Percentiles rank a stretch among this genome's conserved stretches.
phyloP scores from a whole-genome alignment of 2,888 invertebrate species.

The Atethmia centrago region DNA sequence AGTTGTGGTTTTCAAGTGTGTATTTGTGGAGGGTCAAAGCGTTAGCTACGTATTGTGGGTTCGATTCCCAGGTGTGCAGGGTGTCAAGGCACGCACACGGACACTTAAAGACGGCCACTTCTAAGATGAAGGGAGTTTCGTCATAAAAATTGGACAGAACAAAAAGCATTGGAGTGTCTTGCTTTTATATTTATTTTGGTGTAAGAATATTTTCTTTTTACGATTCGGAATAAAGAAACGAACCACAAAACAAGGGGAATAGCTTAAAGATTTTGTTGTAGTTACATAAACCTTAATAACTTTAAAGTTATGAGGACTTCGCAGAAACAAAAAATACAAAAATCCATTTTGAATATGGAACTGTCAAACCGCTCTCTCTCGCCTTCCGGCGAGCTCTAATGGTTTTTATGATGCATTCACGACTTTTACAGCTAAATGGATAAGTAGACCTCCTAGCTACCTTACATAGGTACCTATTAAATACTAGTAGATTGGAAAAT shows the following conservation, averaged over 20 bases:
- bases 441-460: slow-evolving; percentile 32
- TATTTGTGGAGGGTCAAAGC: slow-evolving; percentile 83
- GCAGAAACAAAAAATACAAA: not conserved
- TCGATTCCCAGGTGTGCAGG: slow-evolving; percentile 90
- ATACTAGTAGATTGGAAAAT: not conserved
- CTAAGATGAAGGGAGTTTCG: slow-evolving; percentile 89
- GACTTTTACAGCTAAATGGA: slow-evolving; percentile 53
- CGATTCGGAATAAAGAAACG: not conserved
- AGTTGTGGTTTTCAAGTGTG: slow-evolving; percentile 52
- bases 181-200: slow-evolving; percentile 56
- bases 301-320: not conserved
- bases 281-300: not conserved
- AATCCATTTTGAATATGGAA: not conserved
- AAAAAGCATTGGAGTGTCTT: slow-evolving; percentile 74
- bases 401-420: slow-evolving; percentile 45
- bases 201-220: slow-evolving; percentile 20
- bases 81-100: slow-evolving; percentile 86
- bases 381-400: not conserved
- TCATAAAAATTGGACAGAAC: slow-evolving; percentile 89
- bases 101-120: slow-evolving; percentile 89
- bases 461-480: not conserved
- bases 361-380: not conserved
- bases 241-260: not conserved
- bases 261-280: no score
- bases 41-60: slow-evolving; percentile 87